Base-by-base conservation (phyloP, 2,113 vertebrate species). In the Ondatra zibethicus region DNA sequence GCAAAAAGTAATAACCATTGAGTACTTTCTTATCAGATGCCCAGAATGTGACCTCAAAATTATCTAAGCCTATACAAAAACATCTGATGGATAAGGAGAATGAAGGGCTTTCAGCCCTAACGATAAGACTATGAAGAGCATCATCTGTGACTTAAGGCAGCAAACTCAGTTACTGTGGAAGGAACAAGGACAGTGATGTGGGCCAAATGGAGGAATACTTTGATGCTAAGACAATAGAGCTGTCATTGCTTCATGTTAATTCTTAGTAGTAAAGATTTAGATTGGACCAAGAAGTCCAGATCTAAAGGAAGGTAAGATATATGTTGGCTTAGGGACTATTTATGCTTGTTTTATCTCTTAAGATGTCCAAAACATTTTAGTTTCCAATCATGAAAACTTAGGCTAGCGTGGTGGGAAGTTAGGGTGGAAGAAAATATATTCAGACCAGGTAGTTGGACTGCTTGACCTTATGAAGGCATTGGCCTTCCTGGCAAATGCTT, bases 1-100 rank as follows among this genome's bases (percentile, higher is more conserved):
- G 45, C 13, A 90, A 58, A 92, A 78, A 94, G 50, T 33, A 75
- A 17, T 7, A 78, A 36, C 5, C 39, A 72, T 36, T 75, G 36
- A 94, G 68, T 42, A 73, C 9, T 87, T 58, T 90, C 90, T 97
- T 95, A 88, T 96, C 84, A 92, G 84, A 93, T 96, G 42, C 36
- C 52, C 61, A 93, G 52, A 93, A 84, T 42, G 16, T 94, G 94
- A 47, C 63, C 47, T 93, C 78, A n/a, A 94, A 90, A 36, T 94
- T 97, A 80, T 94, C 88, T 93, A 68, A 96, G 82, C 4, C 42
- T 86, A 17, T 7, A 86, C 27, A 66, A 94, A 70, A 42, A 82
- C 21, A 72, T 61, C 58, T 95, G 73, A 89, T 92, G 61, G 87
- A 89, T 87, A 93, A 93, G 36, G 52, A 66, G 3, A 66, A 50